Evolutionary conservation across 2,888 invertebrate genomes (phyloP), one percentile per base, ranked within the genome.

Genomic region (Germaria angustata): DNA sequence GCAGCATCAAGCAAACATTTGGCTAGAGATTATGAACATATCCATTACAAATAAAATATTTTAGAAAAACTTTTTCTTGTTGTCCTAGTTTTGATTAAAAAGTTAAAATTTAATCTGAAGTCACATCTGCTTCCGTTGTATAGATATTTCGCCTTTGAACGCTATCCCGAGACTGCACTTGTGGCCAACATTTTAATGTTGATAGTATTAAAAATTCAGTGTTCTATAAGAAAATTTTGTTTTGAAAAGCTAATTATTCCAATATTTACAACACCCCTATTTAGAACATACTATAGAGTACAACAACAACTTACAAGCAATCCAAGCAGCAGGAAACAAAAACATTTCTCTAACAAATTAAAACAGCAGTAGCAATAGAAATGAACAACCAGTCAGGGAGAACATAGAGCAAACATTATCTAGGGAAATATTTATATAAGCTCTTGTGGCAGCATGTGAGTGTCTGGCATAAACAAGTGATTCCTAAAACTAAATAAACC

Each of bases 401-500:
- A 32, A 65, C 20, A 28, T 51, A 65, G 28, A 57, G 17, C 20
- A 24, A 72, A 51, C 66, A n/a, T 32, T 57, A 72, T 41, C 71
- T 22, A 41, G 49, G 34, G 59, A 59, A 24, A 32, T 36, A 63
- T 39, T 36, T 36, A 34, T 15, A 8, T 11, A n/a, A 22, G 2
- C 51, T 24, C 41, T 28, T n/a, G n/a, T 20, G 28, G 7, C 36
- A 36, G 36, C 9, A 36, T n/a, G 11, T 9, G 22, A 57, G 17
- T 75, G 44, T 44, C 1, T 11, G 22, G 41, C 41, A 20, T 41
- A 61, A 66, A 65, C 72, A 59, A 66, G 41, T 61, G 41, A 68
- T 61, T 61, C 41, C 44, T 44, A 53, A 39, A 68, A 53, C 61
- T 68, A 68, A 53, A 80, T 44, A 80, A 66, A 73, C 13, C 1